Evolutionary conservation across 35 echinoderm and acorn worm species (phyloP).

Genomic region (Patiria miniata): DNA sequence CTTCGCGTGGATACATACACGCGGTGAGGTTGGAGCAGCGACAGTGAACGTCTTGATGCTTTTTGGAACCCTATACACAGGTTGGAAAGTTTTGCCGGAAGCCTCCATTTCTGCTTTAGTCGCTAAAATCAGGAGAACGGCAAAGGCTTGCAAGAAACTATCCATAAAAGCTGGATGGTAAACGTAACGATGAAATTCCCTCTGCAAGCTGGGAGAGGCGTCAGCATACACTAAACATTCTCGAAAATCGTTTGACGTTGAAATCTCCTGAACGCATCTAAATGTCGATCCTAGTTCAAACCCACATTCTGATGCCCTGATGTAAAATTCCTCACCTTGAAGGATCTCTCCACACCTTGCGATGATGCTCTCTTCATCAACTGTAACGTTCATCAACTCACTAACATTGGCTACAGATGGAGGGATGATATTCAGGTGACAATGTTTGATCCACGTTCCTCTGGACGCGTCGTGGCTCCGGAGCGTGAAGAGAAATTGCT

Average conservation of each 20-base stretch:
- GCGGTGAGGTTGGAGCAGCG: neutral
- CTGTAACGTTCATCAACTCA: neutral
- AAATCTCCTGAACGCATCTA: constrained; percentile 5
- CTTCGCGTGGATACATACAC: constrained; percentile 26
- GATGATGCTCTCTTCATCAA: constrained; percentile 13
- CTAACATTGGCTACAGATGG: neutral
- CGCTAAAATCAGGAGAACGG: constrained; percentile 3
- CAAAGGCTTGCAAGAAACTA: constrained; percentile 49
- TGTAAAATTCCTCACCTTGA: constrained; percentile 44
- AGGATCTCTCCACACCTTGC: neutral
- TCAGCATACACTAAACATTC: constrained; percentile 37
- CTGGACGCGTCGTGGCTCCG: constrained; percentile 25
- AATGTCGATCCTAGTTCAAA: constrained; percentile 64
- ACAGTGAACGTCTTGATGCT: constrained; percentile 23
- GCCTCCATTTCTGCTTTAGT: neutral
- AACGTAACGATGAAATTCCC: constrained; percentile 34
- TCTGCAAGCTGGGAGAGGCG: constrained; percentile 18
- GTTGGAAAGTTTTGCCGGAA: neutral
- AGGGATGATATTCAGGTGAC: neutral
- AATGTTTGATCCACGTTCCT: constrained; percentile 29
- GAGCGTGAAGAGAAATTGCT: constrained; percentile 4
- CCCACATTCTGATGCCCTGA: constrained; percentile 28
- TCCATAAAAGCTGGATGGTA: constrained; percentile 73
- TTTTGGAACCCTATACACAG: constrained; percentile 34
- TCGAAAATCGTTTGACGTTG: constrained; percentile 10